Percentiles rank a stretch among this genome's conserved stretches.
Conservation (phyloP, 2,797 vertebrate species). For the Valencia hispanica region DNA sequence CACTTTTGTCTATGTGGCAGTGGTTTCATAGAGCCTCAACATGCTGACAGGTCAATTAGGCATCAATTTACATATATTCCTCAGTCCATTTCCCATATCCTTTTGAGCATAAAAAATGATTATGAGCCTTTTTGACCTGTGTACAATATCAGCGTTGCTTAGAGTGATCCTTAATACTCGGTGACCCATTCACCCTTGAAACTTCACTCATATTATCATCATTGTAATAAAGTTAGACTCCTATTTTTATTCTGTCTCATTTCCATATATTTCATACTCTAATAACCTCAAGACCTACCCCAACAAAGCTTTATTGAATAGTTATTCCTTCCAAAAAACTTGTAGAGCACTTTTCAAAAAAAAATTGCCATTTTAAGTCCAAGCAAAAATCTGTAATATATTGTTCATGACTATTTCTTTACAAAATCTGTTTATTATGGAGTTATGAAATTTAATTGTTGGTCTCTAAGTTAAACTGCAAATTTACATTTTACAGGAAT, state of each 20-base stretch:
- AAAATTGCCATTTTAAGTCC: neutral
- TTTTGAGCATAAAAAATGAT: slow-evolving; percentile 78
- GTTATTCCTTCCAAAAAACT: neutral
- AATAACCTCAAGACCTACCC: neutral
- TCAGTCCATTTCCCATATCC: slow-evolving; percentile 77
- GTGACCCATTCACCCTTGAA: slow-evolving; percentile 27
- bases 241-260: slow-evolving; percentile 7
- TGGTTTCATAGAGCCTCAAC: slow-evolving; percentile 63
- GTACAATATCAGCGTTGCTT: slow-evolving; percentile 61
- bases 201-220: slow-evolving; percentile 20
- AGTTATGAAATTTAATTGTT: no score
- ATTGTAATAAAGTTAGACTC: slow-evolving; percentile 8
- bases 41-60: slow-evolving; percentile 84
- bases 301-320: neutral
- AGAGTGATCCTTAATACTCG: slow-evolving; percentile 52
- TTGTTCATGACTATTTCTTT: neutral
- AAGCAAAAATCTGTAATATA: neutral
- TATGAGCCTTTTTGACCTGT: slow-evolving; percentile 73
- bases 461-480: no score
- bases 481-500: no score
- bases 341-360: neutral
- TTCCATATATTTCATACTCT: neutral
- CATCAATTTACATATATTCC: slow-evolving; percentile 81
- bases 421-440: no score
- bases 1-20: slow-evolving; percentile 50